Evolutionary conservation across 2,113 vertebrate species (phyloP), one percentile per base, ranked within the genome.

Genomic region (Phodopus roborovskii): DNA sequence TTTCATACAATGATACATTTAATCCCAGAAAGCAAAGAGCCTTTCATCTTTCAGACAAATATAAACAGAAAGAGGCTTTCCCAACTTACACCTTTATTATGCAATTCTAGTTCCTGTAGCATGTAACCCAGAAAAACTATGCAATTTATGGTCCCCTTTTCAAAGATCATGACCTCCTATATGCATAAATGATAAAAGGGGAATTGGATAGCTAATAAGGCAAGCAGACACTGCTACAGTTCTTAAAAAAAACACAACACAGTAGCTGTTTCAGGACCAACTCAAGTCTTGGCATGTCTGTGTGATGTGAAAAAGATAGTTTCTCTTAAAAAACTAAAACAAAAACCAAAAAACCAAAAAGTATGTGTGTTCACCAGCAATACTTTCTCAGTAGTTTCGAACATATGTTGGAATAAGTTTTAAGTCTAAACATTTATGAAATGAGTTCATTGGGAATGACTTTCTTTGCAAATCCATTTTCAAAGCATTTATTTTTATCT

Each of bases 401-500:
- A 74, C 17, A 88, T 7, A 88, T 28, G 28, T 79, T 60, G 36
- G 60, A 30, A 50, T 1, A 90, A 5, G 45, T 53, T 95, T 89
- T 90, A 82, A 71, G 36, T 88, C 62, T 71, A 86, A 93, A 70
- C 92, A 16, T 11, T 48, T n/a, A 60, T 36, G 33, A 93, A 88
- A 62, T 74, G 17, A 68, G 53, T 68, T 91, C 28, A 39, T 48
- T 82, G 62, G 50, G 77, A 86, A 84, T 24, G 17, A 73, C 9
- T 42, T 88, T 1, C 48, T 91, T 66, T 68, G 48, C 50, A 92
- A 88, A 22, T 30, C 42, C 83, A 16, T 22, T 62, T 11, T 58
- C 33, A 95, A 74, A 53, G 10, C 8, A 42, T 70, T 62, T 75
- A 36, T 82, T 92, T 92, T 94, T 84, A 39, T 89, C n/a, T 92